phyloP scores from a whole-genome alignment of 2,797 vertebrate genomes.

The Hybognathus amarus region DNA sequence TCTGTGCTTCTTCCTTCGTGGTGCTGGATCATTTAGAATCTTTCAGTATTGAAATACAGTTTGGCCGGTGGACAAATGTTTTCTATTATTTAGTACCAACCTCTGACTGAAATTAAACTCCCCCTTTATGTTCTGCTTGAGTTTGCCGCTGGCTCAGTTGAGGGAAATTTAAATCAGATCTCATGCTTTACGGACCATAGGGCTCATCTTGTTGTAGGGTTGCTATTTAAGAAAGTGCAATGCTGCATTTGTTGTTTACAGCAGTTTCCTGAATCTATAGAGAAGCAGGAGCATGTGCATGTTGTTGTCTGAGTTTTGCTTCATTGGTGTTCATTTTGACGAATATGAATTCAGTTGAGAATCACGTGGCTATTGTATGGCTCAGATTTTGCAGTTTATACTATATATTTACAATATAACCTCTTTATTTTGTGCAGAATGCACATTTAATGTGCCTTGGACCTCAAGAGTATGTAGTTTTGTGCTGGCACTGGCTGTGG shows the following conservation, averaged over 20 bases:
- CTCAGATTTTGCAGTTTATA: background rate
- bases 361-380: background rate
- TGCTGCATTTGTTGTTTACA: conserved; percentile 11
- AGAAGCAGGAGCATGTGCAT: background rate
- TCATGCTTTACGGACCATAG: conserved; percentile 2
- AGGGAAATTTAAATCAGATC: conserved; percentile 19
- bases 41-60: background rate
- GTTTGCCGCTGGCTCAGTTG: background rate
- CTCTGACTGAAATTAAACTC: conserved; percentile 3
- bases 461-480: conserved; percentile 44
- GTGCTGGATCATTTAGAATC: background rate
- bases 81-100: background rate
- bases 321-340: background rate
- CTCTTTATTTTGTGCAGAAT: conserved; percentile 15
- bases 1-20: background rate
- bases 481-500: conserved; percentile 15
- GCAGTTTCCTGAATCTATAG: background rate
- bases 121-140: background rate
- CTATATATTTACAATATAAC: background rate
- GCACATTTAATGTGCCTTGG: conserved; percentile 20
- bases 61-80: conserved; percentile 6
- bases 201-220: background rate
- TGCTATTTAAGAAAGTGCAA: background rate
- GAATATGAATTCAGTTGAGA: background rate
- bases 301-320: background rate